Evolutionary conservation across 53 echinoderm and acorn worm genomes (phyloP).

Genomic region (Hippasteria phrygiana): DNA sequence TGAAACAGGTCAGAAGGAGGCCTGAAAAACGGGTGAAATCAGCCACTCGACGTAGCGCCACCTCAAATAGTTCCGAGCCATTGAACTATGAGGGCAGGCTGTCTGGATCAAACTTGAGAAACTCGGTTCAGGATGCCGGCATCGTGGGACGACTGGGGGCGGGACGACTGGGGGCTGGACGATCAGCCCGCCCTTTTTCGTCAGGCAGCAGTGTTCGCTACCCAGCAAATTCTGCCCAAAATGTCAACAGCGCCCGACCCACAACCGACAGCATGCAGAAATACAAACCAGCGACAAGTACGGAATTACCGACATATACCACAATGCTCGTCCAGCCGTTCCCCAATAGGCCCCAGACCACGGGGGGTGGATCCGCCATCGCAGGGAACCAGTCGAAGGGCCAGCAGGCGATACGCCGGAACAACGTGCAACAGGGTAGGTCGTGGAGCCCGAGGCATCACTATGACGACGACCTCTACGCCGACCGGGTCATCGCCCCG

Average conservation of each 20-base stretch:
- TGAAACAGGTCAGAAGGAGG: not conserved
- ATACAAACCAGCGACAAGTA: constrained; percentile 31
- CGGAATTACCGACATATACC: constrained; percentile 1
- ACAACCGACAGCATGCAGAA: constrained; percentile 53
- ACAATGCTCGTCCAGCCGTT: constrained; percentile 12
- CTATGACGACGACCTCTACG: constrained; percentile 59
- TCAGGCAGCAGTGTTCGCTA: not conserved
- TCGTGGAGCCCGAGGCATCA: constrained; percentile 30
- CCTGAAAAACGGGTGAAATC: constrained; percentile 26
- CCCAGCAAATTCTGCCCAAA: not conserved
- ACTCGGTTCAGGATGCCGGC: not conserved
- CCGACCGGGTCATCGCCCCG: constrained; percentile 55
- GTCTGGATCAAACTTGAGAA: not conserved
- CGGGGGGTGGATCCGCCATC: not conserved
- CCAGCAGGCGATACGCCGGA: constrained; percentile 23
- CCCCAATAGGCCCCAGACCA: constrained; percentile 42
- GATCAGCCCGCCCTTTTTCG: constrained; percentile 5
- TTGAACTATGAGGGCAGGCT: not conserved
- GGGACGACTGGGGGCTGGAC: not conserved
- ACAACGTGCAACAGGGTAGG: not conserved
- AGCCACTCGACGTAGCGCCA: constrained; percentile 32
- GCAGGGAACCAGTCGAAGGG: constrained; percentile 48
- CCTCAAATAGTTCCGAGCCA: constrained; percentile 7
- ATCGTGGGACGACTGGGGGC: not conserved
- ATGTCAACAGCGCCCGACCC: not conserved